Evolutionary conservation across 2,113 vertebrate genomes (phyloP), one percentile per base, ranked within the genome.

Genomic region (Xyrauchen texanus): DNA sequence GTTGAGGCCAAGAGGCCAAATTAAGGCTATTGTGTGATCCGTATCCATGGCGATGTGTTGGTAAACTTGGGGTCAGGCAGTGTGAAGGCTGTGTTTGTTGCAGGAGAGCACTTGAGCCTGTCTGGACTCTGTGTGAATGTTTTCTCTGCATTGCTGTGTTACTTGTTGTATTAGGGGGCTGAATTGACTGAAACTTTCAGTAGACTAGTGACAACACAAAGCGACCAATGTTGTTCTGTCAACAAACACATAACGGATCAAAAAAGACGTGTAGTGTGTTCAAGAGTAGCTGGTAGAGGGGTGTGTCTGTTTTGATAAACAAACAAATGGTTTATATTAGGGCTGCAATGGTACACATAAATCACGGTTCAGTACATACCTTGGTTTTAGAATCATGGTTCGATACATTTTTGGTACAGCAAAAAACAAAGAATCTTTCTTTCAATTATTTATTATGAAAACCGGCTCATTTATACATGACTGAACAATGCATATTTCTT

Each of bases 1-100:
- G 82, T 82, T 81, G 76, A 65, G 77, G 83, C 87, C 81, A 71
- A 81, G 84, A 80, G 85, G 21, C 82, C 67, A 81, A 81, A 85
- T 90, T 87, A 88, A 83, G 68, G 86, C 84, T 84, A 88, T 89
- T 90, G 85, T 86, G 85, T 85, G 79, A 90, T 89, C 89, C 88
- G 89, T 92, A 88, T 86, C 90, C 92, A 92, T 91, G 89, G 90
- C 85, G 81, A 92, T 89, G 87, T 90, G 89, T 92, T 91, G 86
- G 88, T 92, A 91, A 90, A 91, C 89, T 89, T 87, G 86, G 88
- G 88, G 91, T 78, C 88, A 78, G 78, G 89, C 90, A 89, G 86
- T 90, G 87, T 87, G 81, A 83, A 63, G 21, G 21, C 21, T 34
- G 21, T 34, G 21, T 34, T 34, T 34, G 21, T 34, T 34, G 21